Percentiles rank a stretch among this genome's conserved stretches.
phyloP scores from a whole-genome alignment of 2,113 vertebrate species.

The Nesospiza acunhae region DNA sequence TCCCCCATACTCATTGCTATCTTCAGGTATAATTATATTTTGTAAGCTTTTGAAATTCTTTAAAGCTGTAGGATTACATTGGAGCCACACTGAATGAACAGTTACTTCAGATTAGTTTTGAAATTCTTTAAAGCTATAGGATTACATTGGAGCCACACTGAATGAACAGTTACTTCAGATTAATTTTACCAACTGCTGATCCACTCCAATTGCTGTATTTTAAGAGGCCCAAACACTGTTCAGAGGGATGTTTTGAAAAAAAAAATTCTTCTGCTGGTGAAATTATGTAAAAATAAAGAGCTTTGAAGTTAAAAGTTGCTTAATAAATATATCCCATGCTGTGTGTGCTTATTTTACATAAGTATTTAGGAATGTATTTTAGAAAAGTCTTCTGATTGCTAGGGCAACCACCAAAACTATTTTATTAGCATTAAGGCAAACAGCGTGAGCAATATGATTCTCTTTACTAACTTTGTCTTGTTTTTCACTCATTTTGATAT shows the following conservation, averaged over 20 bases:
- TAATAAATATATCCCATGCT: conserved; percentile 25
- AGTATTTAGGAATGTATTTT: conserved; percentile 15
- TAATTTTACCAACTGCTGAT: conserved; percentile 54
- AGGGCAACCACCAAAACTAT: neutral
- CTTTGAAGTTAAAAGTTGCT: neutral
- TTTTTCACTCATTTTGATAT: neutral
- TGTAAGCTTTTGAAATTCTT: neutral
- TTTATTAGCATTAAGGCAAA: neutral
- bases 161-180: conserved; percentile 20
- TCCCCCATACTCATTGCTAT: neutral
- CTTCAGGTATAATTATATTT: neutral
- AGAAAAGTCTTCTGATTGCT: conserved; percentile 2
- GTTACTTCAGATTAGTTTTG: neutral
- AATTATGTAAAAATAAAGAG: conserved; percentile 16
- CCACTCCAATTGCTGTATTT: neutral
- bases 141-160: neutral
- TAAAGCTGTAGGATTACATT: neutral
- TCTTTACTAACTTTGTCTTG: neutral
- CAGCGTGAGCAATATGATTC: neutral
- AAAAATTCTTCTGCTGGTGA: neutral
- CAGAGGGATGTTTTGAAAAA: neutral
- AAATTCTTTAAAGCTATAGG: neutral
- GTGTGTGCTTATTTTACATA: neutral
- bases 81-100: neutral
- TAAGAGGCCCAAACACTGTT: neutral